Base-by-base conservation (phyloP, 2,888 invertebrate genomes). In the Philopedon plagiatum region DNA sequence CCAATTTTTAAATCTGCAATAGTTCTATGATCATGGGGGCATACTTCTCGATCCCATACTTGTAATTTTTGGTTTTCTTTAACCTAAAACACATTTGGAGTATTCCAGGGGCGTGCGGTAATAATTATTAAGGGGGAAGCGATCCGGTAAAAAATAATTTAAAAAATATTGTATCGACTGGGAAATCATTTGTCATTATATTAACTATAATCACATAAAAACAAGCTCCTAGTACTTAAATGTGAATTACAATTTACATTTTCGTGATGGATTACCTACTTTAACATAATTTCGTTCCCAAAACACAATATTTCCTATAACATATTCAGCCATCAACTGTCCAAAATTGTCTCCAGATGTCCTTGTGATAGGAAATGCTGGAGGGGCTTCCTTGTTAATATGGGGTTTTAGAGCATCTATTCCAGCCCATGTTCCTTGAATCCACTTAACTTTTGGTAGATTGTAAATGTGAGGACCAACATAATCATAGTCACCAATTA, bases 341-440 rank as follows among this genome's bases (percentile, higher is more conserved):
- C 87, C 88, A 76, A 88, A 87, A 75, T 82, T 80, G 23, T 82
- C 77, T 19, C 86, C 87, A 13, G 86, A 86, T 76, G 84, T 87
- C 65, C 87, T 81, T 9, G 71, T 71, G 34, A 71, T 65, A 15
- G 68, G 64, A 65, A 61, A 71, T n/a, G 44, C 66, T 19, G 74
- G 76, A 4, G 79, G 76, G 56, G 80, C 76, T 29, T 78, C 79
- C 13, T 78, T 49, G 58, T 80, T 73, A 7, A 84, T 74, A 65
- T 79, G 65, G n/a, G 80, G 78, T 7, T 78, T 29, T 9, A 86
- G 74, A 34, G 66, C 69, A 69, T 87, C 86, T 15, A 86, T 76
- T 9, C 87, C 87, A 9, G 87, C 87, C 86, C 86, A 87, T 5
- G 87, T 87, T 21, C 85, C 82, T 80, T 87, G 87, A 15, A 86